These are phyloP conservation scores for Rhabdophis nuchalis DNA, from an alignment of 2,797 vertebrate species.

Conservation along the genomic window DNA sequence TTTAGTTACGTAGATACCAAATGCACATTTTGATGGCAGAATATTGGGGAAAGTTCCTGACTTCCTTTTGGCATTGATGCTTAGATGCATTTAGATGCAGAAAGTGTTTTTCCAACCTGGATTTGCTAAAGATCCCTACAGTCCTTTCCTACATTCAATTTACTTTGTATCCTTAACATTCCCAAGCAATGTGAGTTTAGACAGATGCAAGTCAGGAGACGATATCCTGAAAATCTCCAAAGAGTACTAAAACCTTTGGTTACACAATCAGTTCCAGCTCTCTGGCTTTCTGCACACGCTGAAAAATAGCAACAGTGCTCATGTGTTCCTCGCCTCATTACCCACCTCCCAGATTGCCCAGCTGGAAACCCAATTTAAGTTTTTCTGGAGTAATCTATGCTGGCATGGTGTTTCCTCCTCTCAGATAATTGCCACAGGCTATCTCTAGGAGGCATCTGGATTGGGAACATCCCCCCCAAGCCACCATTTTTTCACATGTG, in stretches of 20 bases:
- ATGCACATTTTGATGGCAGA: neutral
- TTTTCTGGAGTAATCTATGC: neutral
- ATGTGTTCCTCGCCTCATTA: neutral
- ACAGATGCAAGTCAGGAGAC: neutral
- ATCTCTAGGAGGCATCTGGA: neutral
- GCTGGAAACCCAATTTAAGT: neutral
- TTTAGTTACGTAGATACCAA: neutral
- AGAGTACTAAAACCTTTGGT: neutral
- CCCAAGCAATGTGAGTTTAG: neutral
- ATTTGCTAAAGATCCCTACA: neutral
- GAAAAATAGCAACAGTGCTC: neutral
- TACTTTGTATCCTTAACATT: neutral
- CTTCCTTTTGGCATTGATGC: neutral
- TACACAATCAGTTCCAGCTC: neutral
- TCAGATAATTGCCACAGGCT: neutral
- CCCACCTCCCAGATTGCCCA: neutral
- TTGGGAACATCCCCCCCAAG: neutral
- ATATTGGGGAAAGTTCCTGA: neutral
- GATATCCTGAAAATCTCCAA: neutral
- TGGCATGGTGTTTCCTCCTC: neutral
- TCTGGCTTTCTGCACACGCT: neutral
- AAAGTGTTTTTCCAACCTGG: neutral
- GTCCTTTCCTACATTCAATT: neutral
- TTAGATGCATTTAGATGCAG: neutral
- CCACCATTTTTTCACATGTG: neutral